Conservation (phyloP, 2,797 vertebrate species). For the Chaetodon trifasciatus region DNA sequence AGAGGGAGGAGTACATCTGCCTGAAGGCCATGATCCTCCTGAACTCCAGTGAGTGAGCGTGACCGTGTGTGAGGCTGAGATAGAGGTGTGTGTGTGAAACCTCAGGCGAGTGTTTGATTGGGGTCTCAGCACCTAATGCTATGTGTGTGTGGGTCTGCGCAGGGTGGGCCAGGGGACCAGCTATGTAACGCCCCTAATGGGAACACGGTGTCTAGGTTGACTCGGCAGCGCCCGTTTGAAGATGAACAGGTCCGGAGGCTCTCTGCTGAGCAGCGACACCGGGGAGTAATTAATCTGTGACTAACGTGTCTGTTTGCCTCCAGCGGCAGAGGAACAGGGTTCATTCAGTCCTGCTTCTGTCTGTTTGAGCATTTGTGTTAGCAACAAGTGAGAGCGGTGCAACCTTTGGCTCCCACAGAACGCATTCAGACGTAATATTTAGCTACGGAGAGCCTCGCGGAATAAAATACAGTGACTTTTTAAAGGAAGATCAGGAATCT, state of each 20-base stretch:
- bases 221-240: constrained; percentile 24
- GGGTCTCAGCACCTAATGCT: constrained; percentile 33
- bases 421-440: no score
- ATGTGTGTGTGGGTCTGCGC: constrained; percentile 14
- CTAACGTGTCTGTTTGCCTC: constrained; percentile 34
- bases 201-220: constrained; percentile 57
- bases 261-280: neutral
- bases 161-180: constrained; percentile 47
- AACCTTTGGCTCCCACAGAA: no score
- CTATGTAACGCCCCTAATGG: constrained; percentile 45
- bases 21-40: constrained; percentile 99
- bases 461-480: no score
- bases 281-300: neutral
- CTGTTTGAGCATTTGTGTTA: neutral
- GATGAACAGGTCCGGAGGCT: constrained; percentile 12
- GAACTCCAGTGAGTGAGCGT: constrained; percentile 94
- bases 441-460: no score
- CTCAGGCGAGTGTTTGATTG: neutral
- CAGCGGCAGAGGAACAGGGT: neutral
- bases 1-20: constrained; percentile 97
- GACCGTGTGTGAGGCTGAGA: neutral
- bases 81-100: neutral
- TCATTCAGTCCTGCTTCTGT: neutral
- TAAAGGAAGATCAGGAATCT: no score
- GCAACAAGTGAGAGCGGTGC: no score